phyloP scores from a whole-genome alignment of 2,888 invertebrate species.

The Yponomeuta malinellus region DNA sequence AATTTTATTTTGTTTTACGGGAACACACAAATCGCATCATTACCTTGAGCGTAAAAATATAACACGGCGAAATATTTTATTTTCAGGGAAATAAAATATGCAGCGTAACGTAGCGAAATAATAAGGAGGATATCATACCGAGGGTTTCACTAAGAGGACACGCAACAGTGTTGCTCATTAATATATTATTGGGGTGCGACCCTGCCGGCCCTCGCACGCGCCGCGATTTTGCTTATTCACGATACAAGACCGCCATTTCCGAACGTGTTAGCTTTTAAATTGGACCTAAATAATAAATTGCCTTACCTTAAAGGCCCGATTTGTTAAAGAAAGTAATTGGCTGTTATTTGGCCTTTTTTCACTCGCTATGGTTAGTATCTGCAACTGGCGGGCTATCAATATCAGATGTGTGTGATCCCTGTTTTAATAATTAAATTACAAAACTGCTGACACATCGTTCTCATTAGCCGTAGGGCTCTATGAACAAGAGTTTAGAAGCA shows the following conservation, averaged over 20 bases:
- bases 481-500: constrained; percentile 53
- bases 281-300: constrained; percentile 61
- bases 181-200: constrained; percentile 49
- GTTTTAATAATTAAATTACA: constrained; percentile 1
- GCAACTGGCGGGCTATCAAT: background rate
- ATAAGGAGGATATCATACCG: constrained; percentile 41
- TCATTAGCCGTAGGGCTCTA: constrained; percentile 69
- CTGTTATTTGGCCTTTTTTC: constrained; percentile 8
- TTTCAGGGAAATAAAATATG: constrained; percentile 18
- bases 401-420: constrained; percentile 2
- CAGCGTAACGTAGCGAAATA: constrained; percentile 30
- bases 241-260: constrained; percentile 47
- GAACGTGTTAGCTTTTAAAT: constrained; percentile 61
- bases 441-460: constrained; percentile 56
- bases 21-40: background rate
- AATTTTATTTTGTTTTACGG: background rate
- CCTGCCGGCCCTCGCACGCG: constrained; percentile 15
- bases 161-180: constrained; percentile 40
- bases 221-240: constrained; percentile 57
- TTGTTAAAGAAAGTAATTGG: constrained; percentile 27
- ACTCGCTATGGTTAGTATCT: background rate
- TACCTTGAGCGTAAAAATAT: background rate
- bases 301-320: constrained; percentile 46
- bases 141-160: constrained; percentile 33
- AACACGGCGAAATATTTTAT: background rate